Evolutionary conservation across 2,113 vertebrate species (phyloP), one percentile per base, ranked within the genome.

Genomic region (Poeciliopsis turrubarensis): DNA sequence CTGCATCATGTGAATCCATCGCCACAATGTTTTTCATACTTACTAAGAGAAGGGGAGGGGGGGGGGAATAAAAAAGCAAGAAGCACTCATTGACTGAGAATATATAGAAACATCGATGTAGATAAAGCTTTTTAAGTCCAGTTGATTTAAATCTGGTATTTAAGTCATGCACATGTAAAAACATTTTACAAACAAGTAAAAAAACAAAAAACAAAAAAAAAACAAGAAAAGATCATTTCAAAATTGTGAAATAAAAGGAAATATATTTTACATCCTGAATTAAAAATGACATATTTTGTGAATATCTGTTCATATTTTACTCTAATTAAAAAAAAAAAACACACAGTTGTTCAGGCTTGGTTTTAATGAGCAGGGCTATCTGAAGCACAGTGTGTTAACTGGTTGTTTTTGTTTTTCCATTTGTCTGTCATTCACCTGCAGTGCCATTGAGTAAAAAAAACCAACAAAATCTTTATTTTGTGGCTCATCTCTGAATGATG

Each of bases 21-120:
- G 54, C 68, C 93, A 92, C 94, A 93, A 93, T 94, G 90, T 94
- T 92, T 93, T 92, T 92, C 95, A 93, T 95, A 94, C 95, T 94
- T 75, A 51, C 77, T 73, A 41, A 41, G 39, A 14, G 0, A 3
- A 2, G 10, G 10, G 10, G 34, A 92, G 93, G 91, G 95, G 95
- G 91, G 91, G 96, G 97, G 95, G 93, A 93, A 93, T 93, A 93
- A 95, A 87, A 92, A 91, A 86, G 91, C 71, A 13, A 88, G 92
- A 37, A 90, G 92, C 87, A 93, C 90, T 93, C 94, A 91, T 89
- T 93, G 86, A 91, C 86, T 92, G 95, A 90, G 87, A 61, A n/a
- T 65, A 30, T 72, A 39, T 47, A 68, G 75, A 80, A 67, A 84
- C 75, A 11, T 32, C 60, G 73, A 70, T 77, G 94, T 95, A 92